Conservation (phyloP, 1,140 invertebrate genomes). For the Carcinoscorpius rotundicauda region DNA sequence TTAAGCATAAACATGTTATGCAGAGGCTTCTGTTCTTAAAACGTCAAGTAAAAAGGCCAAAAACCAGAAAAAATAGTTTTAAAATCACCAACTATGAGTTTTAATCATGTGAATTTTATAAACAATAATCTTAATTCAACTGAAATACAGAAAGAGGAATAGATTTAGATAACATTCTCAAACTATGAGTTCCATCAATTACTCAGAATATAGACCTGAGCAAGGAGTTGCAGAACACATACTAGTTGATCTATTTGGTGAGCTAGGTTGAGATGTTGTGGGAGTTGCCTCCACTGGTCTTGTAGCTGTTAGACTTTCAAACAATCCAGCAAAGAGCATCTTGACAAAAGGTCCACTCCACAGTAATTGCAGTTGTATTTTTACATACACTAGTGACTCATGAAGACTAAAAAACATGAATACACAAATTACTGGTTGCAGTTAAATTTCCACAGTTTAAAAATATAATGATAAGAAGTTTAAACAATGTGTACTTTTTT, state of each 20-base stretch:
- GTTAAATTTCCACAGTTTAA: conserved; percentile 3
- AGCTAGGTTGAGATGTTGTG: background rate
- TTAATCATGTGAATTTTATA: no score
- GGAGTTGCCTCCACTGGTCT: conserved; percentile 1
- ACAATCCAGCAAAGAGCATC: conserved; percentile 37
- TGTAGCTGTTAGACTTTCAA: conserved; percentile 15
- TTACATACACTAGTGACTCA: conserved; percentile 63
- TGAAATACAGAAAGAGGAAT: no score
- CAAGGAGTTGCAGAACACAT: conserved; percentile 2
- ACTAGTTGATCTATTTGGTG: conserved; percentile 1
- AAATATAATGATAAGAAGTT: background rate
- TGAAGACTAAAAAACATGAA: conserved; percentile 47
- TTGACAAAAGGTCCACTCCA: conserved; percentile 61
- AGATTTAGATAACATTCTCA: no score
- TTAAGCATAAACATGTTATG: no score
- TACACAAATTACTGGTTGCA: background rate
- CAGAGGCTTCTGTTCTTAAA: no score
- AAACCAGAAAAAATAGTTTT: no score
- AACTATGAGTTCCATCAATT: background rate
- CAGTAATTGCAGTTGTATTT: conserved; percentile 64
- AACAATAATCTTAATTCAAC: no score
- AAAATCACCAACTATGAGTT: no score
- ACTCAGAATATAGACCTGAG: background rate
- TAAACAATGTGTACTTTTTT: no score
- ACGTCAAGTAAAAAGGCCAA: no score